Percentiles rank a stretch among this genome's conserved stretches.
Evolutionary conservation across 2,113 vertebrate species (phyloP).

Genomic region (Lontra canadensis): DNA sequence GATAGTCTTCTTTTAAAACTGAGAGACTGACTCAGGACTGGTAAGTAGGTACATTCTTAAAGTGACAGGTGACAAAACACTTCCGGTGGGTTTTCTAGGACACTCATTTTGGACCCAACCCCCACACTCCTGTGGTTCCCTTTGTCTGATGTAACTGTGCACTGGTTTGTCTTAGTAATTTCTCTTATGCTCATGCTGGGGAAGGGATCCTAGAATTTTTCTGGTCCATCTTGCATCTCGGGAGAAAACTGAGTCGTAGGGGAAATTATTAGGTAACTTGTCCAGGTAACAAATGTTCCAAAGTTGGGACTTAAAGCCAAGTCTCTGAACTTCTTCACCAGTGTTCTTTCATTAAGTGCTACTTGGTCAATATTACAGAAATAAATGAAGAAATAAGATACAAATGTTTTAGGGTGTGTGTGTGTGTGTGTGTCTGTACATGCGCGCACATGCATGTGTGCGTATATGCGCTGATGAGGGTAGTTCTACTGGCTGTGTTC

Average conservation of each 20-base stretch:
- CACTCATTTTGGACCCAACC: background rate
- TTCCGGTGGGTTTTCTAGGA: background rate
- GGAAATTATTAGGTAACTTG: background rate
- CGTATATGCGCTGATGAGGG: too few relatives aligned
- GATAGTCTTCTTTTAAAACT: constrained; percentile 45
- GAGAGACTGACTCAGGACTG: background rate
- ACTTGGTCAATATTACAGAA: background rate
- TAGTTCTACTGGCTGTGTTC: background rate
- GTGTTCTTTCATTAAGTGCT: background rate
- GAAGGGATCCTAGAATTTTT: background rate
- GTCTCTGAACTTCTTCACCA: background rate
- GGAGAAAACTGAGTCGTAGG: background rate
- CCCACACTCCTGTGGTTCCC: background rate
- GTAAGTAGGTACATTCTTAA: constrained; percentile 26
- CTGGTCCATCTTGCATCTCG: background rate
- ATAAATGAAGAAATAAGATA: background rate
- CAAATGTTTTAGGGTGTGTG: background rate
- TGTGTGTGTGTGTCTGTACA: too few relatives aligned
- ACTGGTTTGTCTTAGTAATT: background rate
- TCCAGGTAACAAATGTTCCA: background rate
- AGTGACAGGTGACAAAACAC: constrained; percentile 6
- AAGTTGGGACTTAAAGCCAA: background rate
- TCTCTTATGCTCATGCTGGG: background rate
- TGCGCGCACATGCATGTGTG: background rate
- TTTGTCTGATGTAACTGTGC: background rate